Conservation (phyloP, 2,113 vertebrate genomes). For the Vidua macroura region DNA sequence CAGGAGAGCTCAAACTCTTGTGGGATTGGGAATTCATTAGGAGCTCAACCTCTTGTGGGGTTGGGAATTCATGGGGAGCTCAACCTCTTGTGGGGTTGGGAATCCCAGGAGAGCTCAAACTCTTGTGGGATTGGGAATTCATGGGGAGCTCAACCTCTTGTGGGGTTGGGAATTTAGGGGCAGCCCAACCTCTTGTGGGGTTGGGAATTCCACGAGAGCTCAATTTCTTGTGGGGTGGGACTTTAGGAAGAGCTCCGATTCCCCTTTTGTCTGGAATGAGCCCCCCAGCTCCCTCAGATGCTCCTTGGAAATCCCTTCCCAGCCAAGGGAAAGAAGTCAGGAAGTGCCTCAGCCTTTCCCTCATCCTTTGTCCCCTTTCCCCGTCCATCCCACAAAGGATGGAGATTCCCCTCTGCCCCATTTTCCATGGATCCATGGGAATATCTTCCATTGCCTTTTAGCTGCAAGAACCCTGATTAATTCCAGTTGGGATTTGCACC, state of each 20-base stretch:
- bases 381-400: not conserved
- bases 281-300: not conserved
- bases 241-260: not conserved
- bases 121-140: not conserved
- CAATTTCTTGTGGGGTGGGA: too few species aligned
- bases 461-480: not conserved
- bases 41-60: fast-evolving
- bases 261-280: not conserved
- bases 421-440: not conserved
- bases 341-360: not conserved
- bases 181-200: fast-evolving
- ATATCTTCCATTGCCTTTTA: not conserved
- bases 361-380: not conserved
- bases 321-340: not conserved
- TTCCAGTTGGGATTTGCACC: not conserved
- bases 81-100: fast-evolving
- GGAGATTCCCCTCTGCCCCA: not conserved
- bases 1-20: fast-evolving
- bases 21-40: not conserved
- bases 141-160: fast-evolving
- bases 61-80: fast-evolving
- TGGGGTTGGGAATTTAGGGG: fast-evolving
- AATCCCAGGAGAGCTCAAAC: not conserved
- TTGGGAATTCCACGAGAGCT: fast-evolving
- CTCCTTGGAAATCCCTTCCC: not conserved